These are phyloP conservation scores for Myodes glareolus DNA, from an alignment of 2,113 vertebrate genomes.

Conservation along the genomic window DNA sequence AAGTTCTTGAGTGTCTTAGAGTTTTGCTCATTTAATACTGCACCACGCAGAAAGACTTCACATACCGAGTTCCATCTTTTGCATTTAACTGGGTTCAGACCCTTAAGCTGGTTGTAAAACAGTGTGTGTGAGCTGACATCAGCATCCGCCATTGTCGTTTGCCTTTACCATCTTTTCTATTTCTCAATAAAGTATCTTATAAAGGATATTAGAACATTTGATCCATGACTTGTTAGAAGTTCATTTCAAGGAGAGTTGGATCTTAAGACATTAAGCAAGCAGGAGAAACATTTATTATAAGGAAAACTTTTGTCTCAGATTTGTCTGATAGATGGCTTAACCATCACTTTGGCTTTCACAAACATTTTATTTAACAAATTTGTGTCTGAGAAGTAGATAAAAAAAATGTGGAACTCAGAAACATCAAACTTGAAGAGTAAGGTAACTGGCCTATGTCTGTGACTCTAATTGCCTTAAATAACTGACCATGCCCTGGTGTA, in stretches of 20 bases:
- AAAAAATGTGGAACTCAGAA: not conserved
- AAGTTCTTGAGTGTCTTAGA: conserved; percentile 46
- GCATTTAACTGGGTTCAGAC: not conserved
- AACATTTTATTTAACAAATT: not conserved
- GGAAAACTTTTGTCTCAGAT: not conserved
- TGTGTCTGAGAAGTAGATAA: conserved; percentile 4
- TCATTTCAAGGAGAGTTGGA: not conserved
- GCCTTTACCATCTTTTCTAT: not conserved
- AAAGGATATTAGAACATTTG: not conserved
- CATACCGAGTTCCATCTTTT: not conserved
- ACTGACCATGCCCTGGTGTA: not conserved
- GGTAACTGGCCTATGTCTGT: conserved; percentile 51
- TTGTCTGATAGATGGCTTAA: conserved; percentile 22
- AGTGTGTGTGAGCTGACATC: not conserved
- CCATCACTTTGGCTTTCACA: conserved; percentile 16
- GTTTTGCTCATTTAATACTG: conserved; percentile 11
- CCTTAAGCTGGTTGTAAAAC: not conserved
- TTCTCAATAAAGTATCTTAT: not conserved
- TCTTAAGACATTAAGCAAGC: conserved; percentile 12
- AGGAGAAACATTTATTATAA: not conserved
- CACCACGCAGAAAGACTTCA: not conserved
- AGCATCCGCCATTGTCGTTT: not conserved
- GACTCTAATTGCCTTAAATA: conserved; percentile 49
- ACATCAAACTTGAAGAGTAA: conserved; percentile 31
- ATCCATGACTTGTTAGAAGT: not conserved